Base-by-base conservation (phyloP, 2,797 vertebrate species). In the Mastacembelus armatus region DNA sequence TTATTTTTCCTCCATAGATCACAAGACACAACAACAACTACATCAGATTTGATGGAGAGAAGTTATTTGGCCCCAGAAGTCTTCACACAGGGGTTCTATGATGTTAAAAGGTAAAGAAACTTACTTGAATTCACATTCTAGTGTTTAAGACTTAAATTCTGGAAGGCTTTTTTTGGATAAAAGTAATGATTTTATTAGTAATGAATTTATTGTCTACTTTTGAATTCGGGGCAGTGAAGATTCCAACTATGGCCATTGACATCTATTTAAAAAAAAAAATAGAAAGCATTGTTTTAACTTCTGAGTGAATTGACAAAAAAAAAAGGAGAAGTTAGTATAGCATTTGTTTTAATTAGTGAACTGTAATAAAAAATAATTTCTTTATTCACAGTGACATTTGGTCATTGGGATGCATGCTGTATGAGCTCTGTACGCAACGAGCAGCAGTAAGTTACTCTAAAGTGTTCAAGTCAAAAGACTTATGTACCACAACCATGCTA, bases 371-470 rank as follows among this genome's bases (percentile, higher is more conserved):
- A 19, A 19, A 18, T 1, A 11, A 15, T 14, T 26, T n/a, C 1
- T 62, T 26, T 47, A 5, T 27, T 45, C 35, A 24, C n/a, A 77
- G 74, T 71, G 74, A 77, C 35, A 72, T 77, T 32, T 77, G 74
- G 74, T 62, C 74, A 3, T 2, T 58, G 29, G 74, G 74, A 55
- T 67, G 68, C 24, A 36, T 77, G 26, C 45, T 77, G 3, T 67
- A 30, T 58, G 51, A 77, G 10, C 74, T 77, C 7, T 77, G 45
- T n/a, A 52, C 33, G 1, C 5, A 5, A 7, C 0, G 48, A 15
- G 4, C 12, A 54, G 74, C 16, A 4, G 74, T 77, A 67, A 71
- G 68, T 77, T 27, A 10, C 8, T 3, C 15, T 29, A 29, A 22
- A 8, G 5, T 26, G 29, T 10, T 3, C 6, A 50, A 8, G 1